Percentiles rank a stretch among this genome's conserved stretches.
phyloP scores from a whole-genome alignment of 2,113 vertebrate species.

The Edolisoma coerulescens region DNA sequence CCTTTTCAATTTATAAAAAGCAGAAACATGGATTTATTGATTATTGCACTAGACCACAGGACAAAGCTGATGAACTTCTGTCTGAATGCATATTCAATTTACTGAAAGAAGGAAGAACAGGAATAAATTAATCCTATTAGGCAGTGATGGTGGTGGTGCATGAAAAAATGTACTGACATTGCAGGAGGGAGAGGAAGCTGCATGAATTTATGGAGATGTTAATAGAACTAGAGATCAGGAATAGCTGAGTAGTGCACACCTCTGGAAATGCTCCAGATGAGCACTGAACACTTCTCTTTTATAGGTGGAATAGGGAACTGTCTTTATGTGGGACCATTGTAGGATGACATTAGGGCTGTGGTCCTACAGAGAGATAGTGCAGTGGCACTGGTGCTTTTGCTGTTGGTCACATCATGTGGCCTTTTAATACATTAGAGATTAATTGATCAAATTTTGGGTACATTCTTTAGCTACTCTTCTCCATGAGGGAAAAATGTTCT shows the following conservation, averaged over 20 bases:
- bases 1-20: not conserved
- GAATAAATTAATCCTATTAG: slow-evolving; percentile 18
- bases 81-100: not conserved
- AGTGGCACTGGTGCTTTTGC: not conserved
- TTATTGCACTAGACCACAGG: not conserved
- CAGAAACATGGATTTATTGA: not conserved
- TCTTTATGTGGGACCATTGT: not conserved
- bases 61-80: slow-evolving; percentile 5
- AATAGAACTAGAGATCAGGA: not conserved
- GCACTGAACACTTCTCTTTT: not conserved
- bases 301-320: not conserved
- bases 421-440: not conserved
- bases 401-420: not conserved
- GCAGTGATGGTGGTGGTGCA: not conserved
- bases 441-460: not conserved
- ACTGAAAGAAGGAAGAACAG: not conserved
- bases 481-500: not conserved
- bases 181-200: not conserved
- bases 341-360: not conserved
- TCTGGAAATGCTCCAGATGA: not conserved
- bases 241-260: not conserved
- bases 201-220: not conserved
- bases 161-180: not conserved
- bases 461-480: not conserved
- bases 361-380: not conserved